Evolutionary conservation across 2,113 vertebrate species (phyloP).

Genomic region (Pica pica): DNA sequence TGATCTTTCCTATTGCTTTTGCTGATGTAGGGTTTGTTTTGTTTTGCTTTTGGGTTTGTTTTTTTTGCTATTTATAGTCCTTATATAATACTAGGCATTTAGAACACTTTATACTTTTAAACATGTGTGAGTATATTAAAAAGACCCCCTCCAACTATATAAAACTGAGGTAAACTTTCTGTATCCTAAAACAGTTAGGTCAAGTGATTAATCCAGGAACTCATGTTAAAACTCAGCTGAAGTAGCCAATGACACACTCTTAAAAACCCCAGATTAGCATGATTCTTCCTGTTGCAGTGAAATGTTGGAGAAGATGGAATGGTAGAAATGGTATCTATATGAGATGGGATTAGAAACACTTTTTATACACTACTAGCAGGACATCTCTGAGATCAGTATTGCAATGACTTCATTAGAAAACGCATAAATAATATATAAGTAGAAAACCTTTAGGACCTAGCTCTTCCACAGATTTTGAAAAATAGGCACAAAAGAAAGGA

Average conservation of each 20-base stretch:
- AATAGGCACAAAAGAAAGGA: not conserved
- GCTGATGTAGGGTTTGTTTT: not conserved
- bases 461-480: not conserved
- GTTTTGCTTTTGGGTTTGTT: no score
- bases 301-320: not conserved
- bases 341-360: not conserved
- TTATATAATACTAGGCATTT: not conserved
- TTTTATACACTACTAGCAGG: not conserved
- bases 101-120: not conserved
- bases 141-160: not conserved
- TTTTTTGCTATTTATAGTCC: not conserved
- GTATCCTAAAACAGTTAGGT: not conserved
- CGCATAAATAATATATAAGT: not conserved
- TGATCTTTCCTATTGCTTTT: not conserved
- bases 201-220: not conserved
- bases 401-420: not conserved
- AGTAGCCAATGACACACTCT: not conserved
- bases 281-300: not conserved
- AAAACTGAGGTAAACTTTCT: not conserved
- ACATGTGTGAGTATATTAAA: not conserved
- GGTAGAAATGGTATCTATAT: not conserved
- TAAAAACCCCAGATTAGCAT: not conserved
- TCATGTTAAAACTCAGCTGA: not conserved
- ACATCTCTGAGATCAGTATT: not conserved
- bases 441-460: not conserved